Percentiles rank a stretch among this genome's conserved stretches.
phyloP scores from a whole-genome alignment of 2,797 vertebrate species.

The Phoeniculus purpureus region DNA sequence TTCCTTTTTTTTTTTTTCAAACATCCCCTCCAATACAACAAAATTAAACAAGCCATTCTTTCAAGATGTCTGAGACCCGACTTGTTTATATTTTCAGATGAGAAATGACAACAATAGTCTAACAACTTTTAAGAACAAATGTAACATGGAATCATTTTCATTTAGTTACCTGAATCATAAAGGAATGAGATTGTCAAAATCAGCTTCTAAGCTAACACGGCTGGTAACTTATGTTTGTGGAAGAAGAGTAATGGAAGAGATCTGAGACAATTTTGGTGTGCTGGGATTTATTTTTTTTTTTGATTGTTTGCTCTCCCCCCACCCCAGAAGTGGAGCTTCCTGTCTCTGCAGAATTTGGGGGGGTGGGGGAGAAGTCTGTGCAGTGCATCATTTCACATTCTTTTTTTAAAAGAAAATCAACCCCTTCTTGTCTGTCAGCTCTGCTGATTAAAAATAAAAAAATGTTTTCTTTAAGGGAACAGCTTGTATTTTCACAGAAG shows the following conservation, averaged over 20 bases:
- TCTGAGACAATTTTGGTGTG: not conserved
- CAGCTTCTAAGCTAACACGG: not conserved
- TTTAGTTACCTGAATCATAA: not conserved
- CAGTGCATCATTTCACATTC: constrained; percentile 9
- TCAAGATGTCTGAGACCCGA: not conserved
- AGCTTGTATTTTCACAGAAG: not conserved
- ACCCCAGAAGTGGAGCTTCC: not conserved
- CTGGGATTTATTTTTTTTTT: not conserved
- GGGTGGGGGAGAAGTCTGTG: not conserved
- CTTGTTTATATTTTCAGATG: not conserved
- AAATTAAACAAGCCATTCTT: not conserved
- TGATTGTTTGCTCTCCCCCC: not conserved
- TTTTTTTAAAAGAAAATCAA: not conserved
- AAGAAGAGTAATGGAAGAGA: not conserved
- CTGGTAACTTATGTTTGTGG: not conserved
- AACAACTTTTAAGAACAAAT: not conserved
- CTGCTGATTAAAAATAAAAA: not conserved
- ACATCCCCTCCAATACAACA: not conserved
- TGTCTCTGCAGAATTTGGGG: not conserved
- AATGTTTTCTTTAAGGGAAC: not conserved
- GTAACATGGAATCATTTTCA: not conserved
- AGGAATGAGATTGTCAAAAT: not conserved
- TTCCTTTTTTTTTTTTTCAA: not conserved
- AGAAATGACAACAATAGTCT: not conserved
- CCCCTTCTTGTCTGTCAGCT: not conserved